phyloP scores from a whole-genome alignment of 1,140 invertebrate species.

The Phenacoccus solenopsis region DNA sequence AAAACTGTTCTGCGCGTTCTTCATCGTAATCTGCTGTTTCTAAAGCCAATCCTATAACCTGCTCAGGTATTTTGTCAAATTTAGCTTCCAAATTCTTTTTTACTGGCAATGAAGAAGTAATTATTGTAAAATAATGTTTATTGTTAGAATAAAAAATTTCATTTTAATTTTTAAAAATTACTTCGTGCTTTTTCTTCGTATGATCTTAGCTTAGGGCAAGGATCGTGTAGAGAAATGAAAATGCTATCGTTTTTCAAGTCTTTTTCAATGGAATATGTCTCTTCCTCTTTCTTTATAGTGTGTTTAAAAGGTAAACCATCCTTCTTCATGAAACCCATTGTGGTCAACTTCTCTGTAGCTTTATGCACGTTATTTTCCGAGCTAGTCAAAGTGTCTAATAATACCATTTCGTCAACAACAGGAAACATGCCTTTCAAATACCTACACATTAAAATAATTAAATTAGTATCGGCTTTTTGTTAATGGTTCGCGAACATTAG shows the following conservation, averaged over 20 bases:
- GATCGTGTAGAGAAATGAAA: not conserved
- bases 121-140: no score
- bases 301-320: constrained; percentile 41
- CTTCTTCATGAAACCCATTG: constrained; percentile 67
- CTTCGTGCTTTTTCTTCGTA: constrained; percentile 19
- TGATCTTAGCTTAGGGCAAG: not conserved
- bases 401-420: constrained; percentile 77
- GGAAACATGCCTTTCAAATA: constrained; percentile 84
- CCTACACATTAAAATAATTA: constrained; percentile 38
- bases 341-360: constrained; percentile 60
- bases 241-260: not conserved
- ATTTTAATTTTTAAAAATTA: constrained; percentile 1
- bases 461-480: not conserved
- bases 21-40: constrained; percentile 76
- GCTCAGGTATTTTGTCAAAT: constrained; percentile 59
- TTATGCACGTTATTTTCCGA: constrained; percentile 80
- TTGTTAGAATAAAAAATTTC: not conserved
- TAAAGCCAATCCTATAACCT: constrained; percentile 67
- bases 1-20: constrained; percentile 44
- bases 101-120: constrained; percentile 41
- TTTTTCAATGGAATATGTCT: constrained; percentile 11
- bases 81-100: constrained; percentile 56
- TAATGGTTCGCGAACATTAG: no score
- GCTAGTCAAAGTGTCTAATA: constrained; percentile 67
- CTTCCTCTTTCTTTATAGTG: constrained; percentile 1